phyloP scores from a whole-genome alignment of 2,888 invertebrate genomes.

The Spilarctia lutea region DNA sequence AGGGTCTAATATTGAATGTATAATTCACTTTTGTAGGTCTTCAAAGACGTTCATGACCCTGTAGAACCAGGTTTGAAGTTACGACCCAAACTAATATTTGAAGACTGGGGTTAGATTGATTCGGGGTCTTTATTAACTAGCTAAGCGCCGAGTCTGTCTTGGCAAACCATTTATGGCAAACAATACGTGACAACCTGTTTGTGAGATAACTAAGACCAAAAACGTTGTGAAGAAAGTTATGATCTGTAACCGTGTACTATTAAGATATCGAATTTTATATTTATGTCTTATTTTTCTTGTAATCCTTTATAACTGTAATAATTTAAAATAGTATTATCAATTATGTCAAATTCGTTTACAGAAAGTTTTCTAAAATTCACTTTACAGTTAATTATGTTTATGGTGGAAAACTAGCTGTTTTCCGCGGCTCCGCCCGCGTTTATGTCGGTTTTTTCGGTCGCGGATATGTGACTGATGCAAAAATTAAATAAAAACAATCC shows the following conservation, averaged over 20 bases:
- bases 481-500: too few species aligned
- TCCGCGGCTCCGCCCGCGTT: too few species aligned
- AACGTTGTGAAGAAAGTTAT: not conserved
- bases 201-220: not conserved
- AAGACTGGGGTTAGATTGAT: not conserved
- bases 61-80: not conserved
- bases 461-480: too few species aligned
- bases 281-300: not conserved
- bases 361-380: too few species aligned
- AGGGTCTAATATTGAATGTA: not conserved
- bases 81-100: constrained; percentile 15
- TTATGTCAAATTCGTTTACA: not conserved
- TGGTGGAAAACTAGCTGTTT: too few species aligned
- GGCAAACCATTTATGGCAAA: not conserved
- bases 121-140: constrained; percentile 3
- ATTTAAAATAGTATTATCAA: not conserved
- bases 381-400: too few species aligned
- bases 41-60: constrained; percentile 6
- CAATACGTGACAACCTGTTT: not conserved
- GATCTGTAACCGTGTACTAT: not conserved
- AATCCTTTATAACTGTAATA: not conserved
- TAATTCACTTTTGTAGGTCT: not conserved
- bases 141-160: not conserved
- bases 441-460: too few species aligned
- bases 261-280: too few species aligned